phyloP scores from a whole-genome alignment of 2,888 invertebrate genomes.

The Pseudococcus viburni region DNA sequence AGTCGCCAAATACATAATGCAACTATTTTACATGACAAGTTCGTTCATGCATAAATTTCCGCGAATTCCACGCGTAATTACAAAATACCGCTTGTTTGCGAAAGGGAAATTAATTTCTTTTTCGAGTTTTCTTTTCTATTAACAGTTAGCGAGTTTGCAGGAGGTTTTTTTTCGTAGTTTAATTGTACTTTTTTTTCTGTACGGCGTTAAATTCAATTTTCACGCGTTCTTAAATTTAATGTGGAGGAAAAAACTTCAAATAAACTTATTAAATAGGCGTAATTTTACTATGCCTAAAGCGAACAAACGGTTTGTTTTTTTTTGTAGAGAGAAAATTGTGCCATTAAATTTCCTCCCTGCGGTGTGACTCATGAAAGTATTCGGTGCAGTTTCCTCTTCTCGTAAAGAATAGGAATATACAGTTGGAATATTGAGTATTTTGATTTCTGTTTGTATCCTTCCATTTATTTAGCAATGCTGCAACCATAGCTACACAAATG shows the following conservation, averaged over 20 bases:
- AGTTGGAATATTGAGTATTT: neutral
- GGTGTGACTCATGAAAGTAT: neutral
- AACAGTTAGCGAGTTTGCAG: neutral
- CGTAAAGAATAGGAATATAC: neutral
- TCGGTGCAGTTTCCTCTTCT: neutral
- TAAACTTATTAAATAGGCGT: neutral
- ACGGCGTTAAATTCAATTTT: slow-evolving; percentile 16
- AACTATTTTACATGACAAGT: slow-evolving; percentile 56
- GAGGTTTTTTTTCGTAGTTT: neutral
- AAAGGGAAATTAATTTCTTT: slow-evolving; percentile 45
- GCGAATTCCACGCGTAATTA: slow-evolving; percentile 45
- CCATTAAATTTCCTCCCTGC: neutral
- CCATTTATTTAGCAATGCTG: neutral
- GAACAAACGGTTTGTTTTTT: neutral
- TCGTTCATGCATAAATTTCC: slow-evolving; percentile 49
- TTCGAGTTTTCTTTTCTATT: neutral
- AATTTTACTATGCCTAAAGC: slow-evolving; percentile 3
- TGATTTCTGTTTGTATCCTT: neutral
- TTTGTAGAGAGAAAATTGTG: neutral
- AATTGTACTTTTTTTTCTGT: neutral
- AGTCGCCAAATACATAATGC: slow-evolving; percentile 17
- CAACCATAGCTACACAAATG: no score
- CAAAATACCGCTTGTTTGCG: slow-evolving; percentile 46
- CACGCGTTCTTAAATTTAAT: slow-evolving; percentile 17
- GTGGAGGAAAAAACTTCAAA: neutral